Conservation (phyloP, 2,113 vertebrate species). For the Lates calcarifer region DNA sequence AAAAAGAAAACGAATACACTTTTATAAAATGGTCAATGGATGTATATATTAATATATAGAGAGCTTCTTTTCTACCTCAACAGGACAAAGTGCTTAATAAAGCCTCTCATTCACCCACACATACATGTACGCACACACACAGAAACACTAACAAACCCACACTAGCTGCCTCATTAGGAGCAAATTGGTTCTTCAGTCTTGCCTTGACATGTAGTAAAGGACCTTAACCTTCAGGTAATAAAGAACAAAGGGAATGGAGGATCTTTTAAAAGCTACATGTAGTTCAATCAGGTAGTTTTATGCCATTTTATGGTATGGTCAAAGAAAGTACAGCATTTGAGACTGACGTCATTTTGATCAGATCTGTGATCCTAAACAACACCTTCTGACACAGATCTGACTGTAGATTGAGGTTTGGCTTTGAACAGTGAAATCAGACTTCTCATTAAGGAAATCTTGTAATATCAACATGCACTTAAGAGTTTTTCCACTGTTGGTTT, state of each 20-base stretch:
- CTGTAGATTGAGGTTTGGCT: not conserved
- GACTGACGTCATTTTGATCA: too few relatives aligned
- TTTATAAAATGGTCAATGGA: not conserved
- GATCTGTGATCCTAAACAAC: too few relatives aligned
- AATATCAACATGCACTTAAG: not conserved
- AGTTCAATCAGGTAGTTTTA: too few relatives aligned
- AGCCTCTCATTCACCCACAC: not conserved
- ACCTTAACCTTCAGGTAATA: conserved; percentile 3
- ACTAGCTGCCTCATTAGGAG: not conserved
- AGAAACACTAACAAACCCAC: not conserved
- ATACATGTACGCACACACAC: not conserved
- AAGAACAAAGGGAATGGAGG: conserved; percentile 16
- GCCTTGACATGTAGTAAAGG: not conserved
- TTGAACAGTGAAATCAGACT: not conserved
- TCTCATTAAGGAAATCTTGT: not conserved
- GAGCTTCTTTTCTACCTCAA: not conserved
- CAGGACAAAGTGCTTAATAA: not conserved
- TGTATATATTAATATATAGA: not conserved
- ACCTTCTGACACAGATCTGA: not conserved
- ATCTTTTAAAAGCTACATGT: too few relatives aligned
- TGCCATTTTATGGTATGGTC: not conserved
- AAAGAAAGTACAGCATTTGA: not conserved
- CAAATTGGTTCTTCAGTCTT: not conserved
- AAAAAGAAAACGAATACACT: not conserved
- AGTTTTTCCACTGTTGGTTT: not conserved